Conservation (phyloP, 1,140 invertebrate species). For the Drusus annulatus region DNA sequence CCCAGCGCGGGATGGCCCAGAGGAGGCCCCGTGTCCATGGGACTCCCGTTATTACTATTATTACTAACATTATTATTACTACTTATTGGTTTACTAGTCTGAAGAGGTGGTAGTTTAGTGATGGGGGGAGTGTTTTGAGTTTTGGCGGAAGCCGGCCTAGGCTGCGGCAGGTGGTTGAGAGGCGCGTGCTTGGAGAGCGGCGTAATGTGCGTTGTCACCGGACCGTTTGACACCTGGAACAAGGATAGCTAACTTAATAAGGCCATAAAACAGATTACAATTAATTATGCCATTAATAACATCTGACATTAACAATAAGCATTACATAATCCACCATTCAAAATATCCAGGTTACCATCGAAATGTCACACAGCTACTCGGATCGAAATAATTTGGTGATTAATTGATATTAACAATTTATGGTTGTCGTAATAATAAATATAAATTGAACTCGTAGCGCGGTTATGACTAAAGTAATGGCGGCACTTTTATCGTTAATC, state of each 20-base stretch:
- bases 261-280: neutral
- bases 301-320: too few relatives aligned
- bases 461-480: too few relatives aligned
- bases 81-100: constrained; percentile 56
- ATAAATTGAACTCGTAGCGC: neutral
- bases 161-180: constrained; percentile 56
- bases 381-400: too few relatives aligned
- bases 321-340: neutral
- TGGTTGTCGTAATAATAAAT: neutral
- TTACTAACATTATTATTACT: constrained; percentile 53
- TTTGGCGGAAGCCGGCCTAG: constrained; percentile 56
- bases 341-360: too few relatives aligned
- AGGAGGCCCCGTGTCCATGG: constrained; percentile 32
- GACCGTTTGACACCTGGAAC: constrained; percentile 60
- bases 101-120: constrained; percentile 52
- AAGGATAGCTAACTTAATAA: neutral
- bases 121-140: constrained; percentile 57
- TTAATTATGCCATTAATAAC: neutral
- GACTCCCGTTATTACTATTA: constrained; percentile 52
- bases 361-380: too few relatives aligned
- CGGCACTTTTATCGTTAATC: constrained; percentile 21
- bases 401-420: neutral
- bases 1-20: constrained; percentile 48
- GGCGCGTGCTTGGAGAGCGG: constrained; percentile 59
- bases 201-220: constrained; percentile 59